phyloP scores from a whole-genome alignment of 2,888 invertebrate species.

The Harmothoe impar region DNA sequence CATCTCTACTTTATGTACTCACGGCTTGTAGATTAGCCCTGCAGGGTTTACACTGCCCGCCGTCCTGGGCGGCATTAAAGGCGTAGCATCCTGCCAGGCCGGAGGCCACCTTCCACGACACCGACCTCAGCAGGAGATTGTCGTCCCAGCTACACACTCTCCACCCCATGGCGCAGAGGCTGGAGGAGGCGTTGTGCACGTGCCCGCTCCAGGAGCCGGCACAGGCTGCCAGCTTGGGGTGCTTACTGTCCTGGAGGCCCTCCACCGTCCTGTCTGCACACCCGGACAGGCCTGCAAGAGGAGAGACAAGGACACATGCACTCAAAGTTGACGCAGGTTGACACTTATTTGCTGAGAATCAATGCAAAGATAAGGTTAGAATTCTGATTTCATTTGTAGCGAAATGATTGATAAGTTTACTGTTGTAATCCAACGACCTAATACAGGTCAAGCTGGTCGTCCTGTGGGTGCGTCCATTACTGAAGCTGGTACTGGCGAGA shows the following conservation, averaged over 20 bases:
- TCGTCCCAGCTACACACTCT: slow-evolving; percentile 77
- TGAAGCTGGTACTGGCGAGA: no score
- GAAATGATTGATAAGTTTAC: no score
- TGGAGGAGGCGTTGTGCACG: slow-evolving; percentile 73
- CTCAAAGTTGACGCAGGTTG: no score
- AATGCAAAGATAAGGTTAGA: no score
- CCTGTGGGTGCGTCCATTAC: no score
- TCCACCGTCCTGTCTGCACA: slow-evolving; percentile 76
- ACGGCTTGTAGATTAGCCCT: slow-evolving; percentile 37
- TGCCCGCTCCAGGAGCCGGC: slow-evolving; percentile 79
- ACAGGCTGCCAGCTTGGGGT: slow-evolving; percentile 76
- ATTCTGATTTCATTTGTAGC: no score
- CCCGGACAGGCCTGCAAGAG: slow-evolving; percentile 69
- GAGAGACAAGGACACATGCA: no score
- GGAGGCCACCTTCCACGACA: slow-evolving; percentile 78
- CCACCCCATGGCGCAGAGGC: slow-evolving; percentile 79
- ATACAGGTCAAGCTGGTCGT: no score
- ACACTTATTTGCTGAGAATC: no score
- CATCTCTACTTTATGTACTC: no score
- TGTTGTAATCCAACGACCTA: no score
- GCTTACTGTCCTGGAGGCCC: slow-evolving; percentile 70
- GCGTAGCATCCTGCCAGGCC: slow-evolving; percentile 79
- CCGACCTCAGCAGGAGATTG: slow-evolving; percentile 72
- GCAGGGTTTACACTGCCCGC: slow-evolving; percentile 79
- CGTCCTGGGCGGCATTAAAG: slow-evolving; percentile 81